phyloP scores from a whole-genome alignment of 1,140 invertebrate genomes.

The Ceratina calcarata region DNA sequence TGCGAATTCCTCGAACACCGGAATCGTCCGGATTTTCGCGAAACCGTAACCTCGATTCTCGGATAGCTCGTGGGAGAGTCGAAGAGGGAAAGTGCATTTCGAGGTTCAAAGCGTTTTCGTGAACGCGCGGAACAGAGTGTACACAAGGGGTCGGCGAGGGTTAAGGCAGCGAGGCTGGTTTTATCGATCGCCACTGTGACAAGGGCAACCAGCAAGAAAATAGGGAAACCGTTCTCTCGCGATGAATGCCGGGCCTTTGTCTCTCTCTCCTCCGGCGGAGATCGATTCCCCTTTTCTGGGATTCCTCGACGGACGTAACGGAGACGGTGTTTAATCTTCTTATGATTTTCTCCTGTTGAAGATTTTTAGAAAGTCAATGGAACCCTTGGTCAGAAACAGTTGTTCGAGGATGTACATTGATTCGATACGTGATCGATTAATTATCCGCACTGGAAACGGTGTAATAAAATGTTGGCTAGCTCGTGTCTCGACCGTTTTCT shows the following conservation, averaged over 20 bases:
- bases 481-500: not conserved
- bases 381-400: not conserved
- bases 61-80: not conserved
- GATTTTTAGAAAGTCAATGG: not conserved
- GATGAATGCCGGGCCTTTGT: conserved; percentile 70
- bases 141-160: conserved; percentile 38
- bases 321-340: no score
- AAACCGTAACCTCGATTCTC: no score
- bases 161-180: conserved; percentile 56
- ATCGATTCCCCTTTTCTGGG: conserved; percentile 7
- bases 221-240: conserved; percentile 69
- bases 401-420: no score
- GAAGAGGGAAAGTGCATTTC: conserved; percentile 23
- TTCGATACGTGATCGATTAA: not conserved
- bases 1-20: not conserved
- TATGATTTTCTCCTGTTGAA: no score
- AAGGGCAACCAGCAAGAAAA: conserved; percentile 72
- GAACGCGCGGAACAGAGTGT: conserved; percentile 32
- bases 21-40: not conserved
- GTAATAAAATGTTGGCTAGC: conserved; percentile 24
- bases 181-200: conserved; percentile 73
- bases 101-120: conserved; percentile 10
- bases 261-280: conserved; percentile 53
- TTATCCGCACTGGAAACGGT: no score
- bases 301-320: not conserved